A percentile compares a stretch with the other conserved stretches of the same genome.
These are phyloP conservation scores for Steromphala cineraria DNA, from an alignment of 2,888 invertebrate genomes.

Conservation along the genomic window DNA sequence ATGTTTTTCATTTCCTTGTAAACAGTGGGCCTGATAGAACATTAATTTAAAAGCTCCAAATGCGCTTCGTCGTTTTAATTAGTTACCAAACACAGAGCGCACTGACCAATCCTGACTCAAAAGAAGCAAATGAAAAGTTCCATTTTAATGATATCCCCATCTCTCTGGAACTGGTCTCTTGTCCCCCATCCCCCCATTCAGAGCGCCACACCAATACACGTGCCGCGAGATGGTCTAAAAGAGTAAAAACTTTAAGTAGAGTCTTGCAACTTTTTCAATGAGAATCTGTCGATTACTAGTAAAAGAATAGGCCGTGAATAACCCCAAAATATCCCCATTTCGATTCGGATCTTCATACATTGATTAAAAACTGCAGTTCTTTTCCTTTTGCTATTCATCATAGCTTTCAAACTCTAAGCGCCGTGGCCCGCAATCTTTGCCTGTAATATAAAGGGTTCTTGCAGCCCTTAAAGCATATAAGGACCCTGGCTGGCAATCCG, in stretches of 20 bases:
- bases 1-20: background rate
- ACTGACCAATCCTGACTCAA: background rate
- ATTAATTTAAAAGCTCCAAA: no score
- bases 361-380: conserved; percentile 24
- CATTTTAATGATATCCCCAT: background rate
- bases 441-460: conserved; percentile 18
- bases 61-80: no score
- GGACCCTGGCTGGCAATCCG: conserved; percentile 1
- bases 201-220: background rate
- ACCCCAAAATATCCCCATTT: conserved; percentile 4
- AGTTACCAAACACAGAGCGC: no score
- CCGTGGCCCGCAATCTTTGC: conserved; percentile 21
- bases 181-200: background rate
- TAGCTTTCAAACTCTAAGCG: conserved; percentile 17
- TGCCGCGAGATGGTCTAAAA: background rate
- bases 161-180: no score
- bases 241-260: background rate
- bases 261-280: background rate
- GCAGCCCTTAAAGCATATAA: background rate
- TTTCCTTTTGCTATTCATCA: conserved; percentile 6
- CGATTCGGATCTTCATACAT: conserved; percentile 9
- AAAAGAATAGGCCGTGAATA: background rate
- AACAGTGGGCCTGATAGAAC: no score
- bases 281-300: background rate
- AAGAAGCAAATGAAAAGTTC: background rate